Percentiles rank a stretch among this genome's conserved stretches.
phyloP scores from a whole-genome alignment of 2,888 invertebrate genomes.

The Ichneumoninae sp. region DNA sequence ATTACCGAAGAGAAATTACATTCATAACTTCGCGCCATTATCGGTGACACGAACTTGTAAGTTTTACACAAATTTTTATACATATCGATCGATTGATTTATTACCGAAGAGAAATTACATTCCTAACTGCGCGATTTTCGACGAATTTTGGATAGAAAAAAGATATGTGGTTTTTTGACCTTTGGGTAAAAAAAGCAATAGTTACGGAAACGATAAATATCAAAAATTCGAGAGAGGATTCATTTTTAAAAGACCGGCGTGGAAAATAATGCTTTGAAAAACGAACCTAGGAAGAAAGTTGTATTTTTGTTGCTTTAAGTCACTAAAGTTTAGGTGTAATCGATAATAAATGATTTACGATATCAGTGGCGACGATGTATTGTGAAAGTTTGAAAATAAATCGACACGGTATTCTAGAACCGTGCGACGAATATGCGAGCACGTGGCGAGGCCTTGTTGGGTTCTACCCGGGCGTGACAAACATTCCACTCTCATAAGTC shows the following conservation, averaged over 20 bases:
- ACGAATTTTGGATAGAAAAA: not conserved
- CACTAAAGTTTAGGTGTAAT: not conserved
- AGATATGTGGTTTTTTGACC: too few species aligned
- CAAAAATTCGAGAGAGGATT: not conserved
- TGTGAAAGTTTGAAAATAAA: constrained; percentile 69
- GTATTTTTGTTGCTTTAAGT: not conserved
- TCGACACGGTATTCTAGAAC: constrained; percentile 61
- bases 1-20: too few species aligned
- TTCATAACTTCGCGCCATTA: constrained; percentile 2
- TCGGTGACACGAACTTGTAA: not conserved
- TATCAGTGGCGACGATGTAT: constrained; percentile 46
- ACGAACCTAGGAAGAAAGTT: not conserved
- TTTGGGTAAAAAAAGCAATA: not conserved
- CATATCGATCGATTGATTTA: not conserved
- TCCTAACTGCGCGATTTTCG: not conserved
- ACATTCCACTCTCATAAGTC: constrained; percentile 66
- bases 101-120: not conserved
- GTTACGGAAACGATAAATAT: not conserved
- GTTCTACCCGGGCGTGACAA: constrained; percentile 66
- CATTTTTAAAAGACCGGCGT: not conserved
- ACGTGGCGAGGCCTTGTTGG: constrained; percentile 67
- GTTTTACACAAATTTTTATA: not conserved
- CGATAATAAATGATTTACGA: not conserved
- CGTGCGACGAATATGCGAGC: constrained; percentile 64
- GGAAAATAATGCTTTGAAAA: not conserved